phyloP scores from a whole-genome alignment of 2,113 vertebrate genomes.

The Phaetusa simplex region DNA sequence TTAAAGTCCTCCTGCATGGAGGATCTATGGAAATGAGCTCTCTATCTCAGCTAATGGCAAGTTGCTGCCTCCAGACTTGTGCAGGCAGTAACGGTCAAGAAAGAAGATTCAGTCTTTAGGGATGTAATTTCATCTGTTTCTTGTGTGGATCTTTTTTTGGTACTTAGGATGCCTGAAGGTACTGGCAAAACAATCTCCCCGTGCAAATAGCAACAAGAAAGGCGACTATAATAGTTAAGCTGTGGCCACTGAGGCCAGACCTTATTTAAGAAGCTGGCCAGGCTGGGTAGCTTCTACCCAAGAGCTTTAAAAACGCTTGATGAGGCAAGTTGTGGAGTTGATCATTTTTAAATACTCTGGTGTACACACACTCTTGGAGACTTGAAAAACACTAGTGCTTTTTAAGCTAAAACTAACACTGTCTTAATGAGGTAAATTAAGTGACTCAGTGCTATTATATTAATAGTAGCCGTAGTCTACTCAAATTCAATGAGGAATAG shows the following conservation, averaged over 20 bases:
- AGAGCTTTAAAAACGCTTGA: background rate
- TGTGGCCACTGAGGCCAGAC: background rate
- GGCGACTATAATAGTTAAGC: fast-evolving
- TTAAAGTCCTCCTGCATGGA: background rate
- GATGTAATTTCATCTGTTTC: constrained; percentile 1
- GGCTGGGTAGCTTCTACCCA: background rate
- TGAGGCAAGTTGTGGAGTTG: background rate
- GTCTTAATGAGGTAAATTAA: background rate
- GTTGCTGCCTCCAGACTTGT: background rate
- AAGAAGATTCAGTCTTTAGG: background rate
- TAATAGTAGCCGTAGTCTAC: background rate
- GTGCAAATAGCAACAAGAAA: background rate
- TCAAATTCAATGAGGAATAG: background rate
- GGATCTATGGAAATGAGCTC: background rate
- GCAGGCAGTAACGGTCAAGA: background rate
- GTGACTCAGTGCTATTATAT: background rate
- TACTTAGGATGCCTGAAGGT: background rate
- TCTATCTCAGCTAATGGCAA: background rate
- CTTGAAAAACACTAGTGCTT: background rate
- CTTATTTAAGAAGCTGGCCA: background rate
- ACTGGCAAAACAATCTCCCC: background rate
- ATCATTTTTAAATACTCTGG: background rate
- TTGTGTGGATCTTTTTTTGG: background rate
- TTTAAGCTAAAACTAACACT: background rate
- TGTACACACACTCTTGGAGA: background rate